These are phyloP conservation scores for Epizoanthus scotinus DNA, from an alignment of 92 coral and sea anemone species.

Conservation along the genomic window DNA sequence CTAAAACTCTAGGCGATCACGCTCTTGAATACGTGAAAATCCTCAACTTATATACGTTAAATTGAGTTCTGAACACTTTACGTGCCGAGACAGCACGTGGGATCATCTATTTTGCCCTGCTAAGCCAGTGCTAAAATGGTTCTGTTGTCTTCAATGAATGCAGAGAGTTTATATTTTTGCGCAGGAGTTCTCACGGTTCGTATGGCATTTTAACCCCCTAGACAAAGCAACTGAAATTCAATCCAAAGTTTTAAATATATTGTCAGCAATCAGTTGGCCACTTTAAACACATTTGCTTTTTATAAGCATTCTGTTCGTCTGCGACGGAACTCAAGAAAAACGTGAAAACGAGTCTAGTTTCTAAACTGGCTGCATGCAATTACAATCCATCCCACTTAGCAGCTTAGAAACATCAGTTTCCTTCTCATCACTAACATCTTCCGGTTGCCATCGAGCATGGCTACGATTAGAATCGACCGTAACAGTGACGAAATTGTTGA, in stretches of 20 bases:
- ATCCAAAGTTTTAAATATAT: conserved; percentile 11
- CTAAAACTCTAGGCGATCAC: no score
- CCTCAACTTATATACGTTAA: no score
- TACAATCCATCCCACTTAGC: neutral
- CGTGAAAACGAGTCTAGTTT: neutral
- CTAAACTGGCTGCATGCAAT: neutral
- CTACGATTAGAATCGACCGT: neutral
- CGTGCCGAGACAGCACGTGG: no score
- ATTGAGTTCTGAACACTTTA: no score
- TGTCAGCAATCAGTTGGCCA: neutral
- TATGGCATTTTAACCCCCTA: neutral
- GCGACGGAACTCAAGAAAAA: neutral
- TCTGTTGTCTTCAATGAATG: neutral
- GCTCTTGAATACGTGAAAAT: no score
- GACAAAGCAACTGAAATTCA: conserved; percentile 31
- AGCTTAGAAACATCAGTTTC: conserved; percentile 7
- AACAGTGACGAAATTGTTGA: conserved; percentile 3
- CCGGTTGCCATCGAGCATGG: conserved; percentile 24
- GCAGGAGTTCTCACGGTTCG: conserved; percentile 22
- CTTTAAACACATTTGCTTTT: neutral
- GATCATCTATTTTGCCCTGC: no score
- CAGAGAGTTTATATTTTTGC: neutral
- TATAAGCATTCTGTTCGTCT: neutral
- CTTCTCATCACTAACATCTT: conserved; percentile 10
- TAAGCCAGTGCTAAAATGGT: neutral